Evolutionary conservation across 1,140 invertebrate species (phyloP).

Genomic region (Nasonia vitripennis): DNA sequence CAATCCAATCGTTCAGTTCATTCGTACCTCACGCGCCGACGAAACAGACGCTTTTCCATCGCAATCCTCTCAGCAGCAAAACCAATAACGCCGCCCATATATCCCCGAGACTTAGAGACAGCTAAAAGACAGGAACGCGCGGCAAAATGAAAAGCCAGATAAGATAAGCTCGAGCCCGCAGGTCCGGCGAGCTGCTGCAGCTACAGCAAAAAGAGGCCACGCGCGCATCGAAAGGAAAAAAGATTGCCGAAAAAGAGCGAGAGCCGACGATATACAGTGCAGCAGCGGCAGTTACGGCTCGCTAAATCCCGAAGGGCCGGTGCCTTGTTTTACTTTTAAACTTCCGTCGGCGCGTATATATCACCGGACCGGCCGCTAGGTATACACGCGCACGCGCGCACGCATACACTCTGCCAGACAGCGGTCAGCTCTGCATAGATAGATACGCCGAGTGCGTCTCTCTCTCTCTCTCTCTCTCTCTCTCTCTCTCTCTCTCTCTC

Average conservation of each 20-base stretch:
- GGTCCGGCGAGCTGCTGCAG: not conserved
- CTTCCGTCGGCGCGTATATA: conserved; percentile 68
- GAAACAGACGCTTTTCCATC: not conserved
- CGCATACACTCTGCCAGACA: conserved; percentile 54
- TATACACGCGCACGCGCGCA: conserved; percentile 21
- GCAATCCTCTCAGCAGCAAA: conserved; percentile 28
- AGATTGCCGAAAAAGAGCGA: not conserved
- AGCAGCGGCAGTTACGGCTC: conserved; percentile 17
- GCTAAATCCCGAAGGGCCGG: conserved; percentile 45
- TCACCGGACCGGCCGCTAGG: conserved; percentile 58
- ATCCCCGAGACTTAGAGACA: conserved; percentile 24
- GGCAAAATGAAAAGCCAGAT: conserved; percentile 33
- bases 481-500: conserved; percentile 5
- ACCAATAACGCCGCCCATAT: conserved; percentile 40
- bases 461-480: conserved; percentile 14
- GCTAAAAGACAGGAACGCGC: conserved; percentile 2
- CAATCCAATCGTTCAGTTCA: not conserved
- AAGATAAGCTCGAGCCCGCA: conserved; percentile 9
- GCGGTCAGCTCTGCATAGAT: conserved; percentile 69
- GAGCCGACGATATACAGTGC: conserved; percentile 23
- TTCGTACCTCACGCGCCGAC: no score
- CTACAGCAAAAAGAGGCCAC: not conserved
- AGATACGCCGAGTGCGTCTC: conserved; percentile 53
- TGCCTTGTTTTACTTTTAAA: conserved; percentile 71
- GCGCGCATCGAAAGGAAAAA: not conserved